Base-by-base conservation (phyloP, 1,140 invertebrate genomes). In the Bombus pascuorum region DNA sequence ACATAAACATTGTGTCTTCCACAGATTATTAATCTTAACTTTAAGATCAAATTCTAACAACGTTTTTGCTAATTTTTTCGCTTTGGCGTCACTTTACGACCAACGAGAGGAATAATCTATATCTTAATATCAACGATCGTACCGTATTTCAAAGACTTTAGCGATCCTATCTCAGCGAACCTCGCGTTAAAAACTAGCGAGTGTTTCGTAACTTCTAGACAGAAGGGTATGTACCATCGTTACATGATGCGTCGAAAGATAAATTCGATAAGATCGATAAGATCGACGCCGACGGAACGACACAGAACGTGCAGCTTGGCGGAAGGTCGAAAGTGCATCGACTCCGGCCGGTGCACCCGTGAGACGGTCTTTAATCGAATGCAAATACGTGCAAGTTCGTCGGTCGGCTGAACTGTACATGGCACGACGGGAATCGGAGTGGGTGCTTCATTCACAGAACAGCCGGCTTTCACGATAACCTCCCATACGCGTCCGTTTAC, bases 371-470 rank as follows among this genome's bases (percentile, higher is more conserved):
- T 83, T 86, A 86, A 86, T 86, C 85, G 85, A 86, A 86, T 86
- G 85, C 85, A 86, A 86, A 86, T 83, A 86, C 85, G 85, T 83
- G 85, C 85, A 86, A 86, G 85, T 86, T 86, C 85, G 85, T 86
- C 81, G 85, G 80, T 83, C 85, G 81, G 42, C 37, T 68, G 73
- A 77, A 68, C 83, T 72, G 83, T 85, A 85, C 83, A 72, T 62
- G 78, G 53, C n/a, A 62, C 70, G 66, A 71, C 73, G 47, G 77
- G 78, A 62, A 85, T 81, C 83, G 83, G 83, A 80, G 83, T 84
- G 81, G 81, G 81, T 75, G 73, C 81, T 86, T 82, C 85, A 86
- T 86, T 86, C 85, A 86, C 85, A 78, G 85, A 86, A 86, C 85
- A 77, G 80, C 74, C 85, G 81, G 81, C 85, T 86, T 86, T 86